A percentile compares a stretch with the other conserved stretches of the same genome.
Conservation (phyloP, 2,113 vertebrate genomes). For the Neopipo cinnamomea region DNA sequence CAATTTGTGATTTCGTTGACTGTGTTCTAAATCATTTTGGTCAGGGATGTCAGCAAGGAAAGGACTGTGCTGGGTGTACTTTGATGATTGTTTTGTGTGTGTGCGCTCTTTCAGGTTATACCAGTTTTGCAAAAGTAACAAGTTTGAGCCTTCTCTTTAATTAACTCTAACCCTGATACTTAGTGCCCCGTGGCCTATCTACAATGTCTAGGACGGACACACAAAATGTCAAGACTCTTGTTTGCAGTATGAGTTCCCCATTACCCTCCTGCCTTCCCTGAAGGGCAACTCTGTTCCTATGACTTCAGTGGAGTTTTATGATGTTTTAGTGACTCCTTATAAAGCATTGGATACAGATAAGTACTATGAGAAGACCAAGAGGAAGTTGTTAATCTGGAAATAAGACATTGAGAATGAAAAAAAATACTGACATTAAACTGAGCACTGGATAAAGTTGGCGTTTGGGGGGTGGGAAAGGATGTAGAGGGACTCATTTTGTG, state of each 20-base stretch:
- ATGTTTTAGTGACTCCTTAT: not conserved
- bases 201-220: not conserved
- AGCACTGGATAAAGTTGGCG: not conserved
- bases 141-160: not conserved
- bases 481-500: not conserved
- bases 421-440: not conserved
- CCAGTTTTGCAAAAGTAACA: not conserved
- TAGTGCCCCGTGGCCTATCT: not conserved
- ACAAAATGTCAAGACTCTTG: not conserved
- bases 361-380: not conserved
- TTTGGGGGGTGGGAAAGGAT: not conserved
- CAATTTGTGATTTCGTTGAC: not conserved
- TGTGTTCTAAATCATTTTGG: not conserved
- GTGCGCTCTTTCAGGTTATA: not conserved
- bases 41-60: not conserved
- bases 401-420: not conserved
- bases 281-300: not conserved
- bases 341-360: not conserved
- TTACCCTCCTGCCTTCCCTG: not conserved
- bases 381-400: not conserved
- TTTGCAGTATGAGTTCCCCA: not conserved
- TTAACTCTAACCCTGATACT: not conserved
- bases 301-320: not conserved
- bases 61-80: not conserved
- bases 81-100: not conserved